phyloP scores from a whole-genome alignment of 1,140 invertebrate genomes.

The Caenorhabditis brenneri region DNA sequence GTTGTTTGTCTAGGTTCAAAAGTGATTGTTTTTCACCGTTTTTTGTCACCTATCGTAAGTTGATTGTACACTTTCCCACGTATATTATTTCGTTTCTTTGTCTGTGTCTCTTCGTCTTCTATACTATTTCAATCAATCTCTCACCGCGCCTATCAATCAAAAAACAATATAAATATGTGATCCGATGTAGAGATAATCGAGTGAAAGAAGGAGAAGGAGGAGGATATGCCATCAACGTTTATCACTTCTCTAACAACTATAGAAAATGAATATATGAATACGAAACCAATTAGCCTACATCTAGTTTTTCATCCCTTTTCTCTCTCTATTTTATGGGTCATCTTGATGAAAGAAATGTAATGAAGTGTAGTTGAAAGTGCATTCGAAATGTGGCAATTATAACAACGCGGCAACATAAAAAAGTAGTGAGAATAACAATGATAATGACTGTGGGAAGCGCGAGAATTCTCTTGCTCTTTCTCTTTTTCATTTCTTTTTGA shows the following conservation, averaged over 20 bases:
- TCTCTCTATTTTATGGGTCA: constrained; percentile 3
- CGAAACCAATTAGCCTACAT: constrained; percentile 38
- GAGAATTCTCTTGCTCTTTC: too few species aligned
- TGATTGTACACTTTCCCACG: constrained; percentile 20
- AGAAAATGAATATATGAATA: background rate
- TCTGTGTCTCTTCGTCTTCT: background rate
- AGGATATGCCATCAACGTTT: constrained; percentile 13
- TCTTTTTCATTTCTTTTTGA: background rate
- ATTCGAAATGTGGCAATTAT: constrained; percentile 7
- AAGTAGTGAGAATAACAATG: background rate
- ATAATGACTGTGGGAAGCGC: too few species aligned
- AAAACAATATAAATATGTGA: constrained; percentile 27
- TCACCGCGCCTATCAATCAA: constrained; percentile 33
- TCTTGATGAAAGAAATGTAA: background rate
- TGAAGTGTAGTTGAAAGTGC: constrained; percentile 17
- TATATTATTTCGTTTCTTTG: constrained; percentile 11
- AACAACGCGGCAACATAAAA: background rate
- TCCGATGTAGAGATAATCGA: constrained; percentile 26
- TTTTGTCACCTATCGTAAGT: background rate
- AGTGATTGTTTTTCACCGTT: background rate
- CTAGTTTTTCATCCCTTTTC: background rate
- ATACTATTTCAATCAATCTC: background rate
- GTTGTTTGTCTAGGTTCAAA: background rate
- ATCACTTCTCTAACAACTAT: background rate
- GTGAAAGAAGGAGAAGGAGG: background rate